A percentile compares a stretch with the other conserved stretches of the same genome.
phyloP scores from a whole-genome alignment of 2,113 vertebrate genomes.

The Psephotus haematonotus region DNA sequence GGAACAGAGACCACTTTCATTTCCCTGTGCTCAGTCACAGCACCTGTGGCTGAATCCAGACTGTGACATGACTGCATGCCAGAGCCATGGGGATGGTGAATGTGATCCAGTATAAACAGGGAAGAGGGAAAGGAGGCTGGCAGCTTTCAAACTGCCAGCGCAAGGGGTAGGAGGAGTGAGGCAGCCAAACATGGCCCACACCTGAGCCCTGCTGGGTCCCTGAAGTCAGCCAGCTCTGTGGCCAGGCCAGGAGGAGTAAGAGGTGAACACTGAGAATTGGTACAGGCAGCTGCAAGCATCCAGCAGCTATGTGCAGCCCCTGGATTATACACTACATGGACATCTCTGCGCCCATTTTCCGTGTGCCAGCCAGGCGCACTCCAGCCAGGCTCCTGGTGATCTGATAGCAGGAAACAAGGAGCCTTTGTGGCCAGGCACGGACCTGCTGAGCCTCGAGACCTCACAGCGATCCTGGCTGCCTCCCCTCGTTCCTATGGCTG shows the following conservation, averaged over 20 bases:
- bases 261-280: neutral
- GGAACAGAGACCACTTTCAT: constrained; percentile 14
- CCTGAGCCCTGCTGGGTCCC: accelerated
- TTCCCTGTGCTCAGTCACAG: neutral
- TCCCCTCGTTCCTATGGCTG: neutral
- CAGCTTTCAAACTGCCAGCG: neutral
- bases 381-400: neutral
- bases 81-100: constrained; percentile 5
- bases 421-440: neutral
- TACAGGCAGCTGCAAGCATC: neutral
- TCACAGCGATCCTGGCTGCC: neutral
- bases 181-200: neutral
- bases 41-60: constrained; percentile 8
- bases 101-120: constrained; percentile 13
- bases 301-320: neutral
- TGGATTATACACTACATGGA: neutral
- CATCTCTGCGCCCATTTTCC: neutral
- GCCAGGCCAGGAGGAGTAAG: neutral
- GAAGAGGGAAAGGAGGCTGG: neutral
- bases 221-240: neutral
- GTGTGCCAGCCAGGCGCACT: neutral
- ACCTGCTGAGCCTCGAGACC: neutral
- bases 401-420: neutral
- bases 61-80: neutral
- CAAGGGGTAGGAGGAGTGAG: neutral